These are phyloP conservation scores for Drosophila auraria DNA, from an alignment of 1,140 invertebrate genomes.

Conservation along the genomic window DNA sequence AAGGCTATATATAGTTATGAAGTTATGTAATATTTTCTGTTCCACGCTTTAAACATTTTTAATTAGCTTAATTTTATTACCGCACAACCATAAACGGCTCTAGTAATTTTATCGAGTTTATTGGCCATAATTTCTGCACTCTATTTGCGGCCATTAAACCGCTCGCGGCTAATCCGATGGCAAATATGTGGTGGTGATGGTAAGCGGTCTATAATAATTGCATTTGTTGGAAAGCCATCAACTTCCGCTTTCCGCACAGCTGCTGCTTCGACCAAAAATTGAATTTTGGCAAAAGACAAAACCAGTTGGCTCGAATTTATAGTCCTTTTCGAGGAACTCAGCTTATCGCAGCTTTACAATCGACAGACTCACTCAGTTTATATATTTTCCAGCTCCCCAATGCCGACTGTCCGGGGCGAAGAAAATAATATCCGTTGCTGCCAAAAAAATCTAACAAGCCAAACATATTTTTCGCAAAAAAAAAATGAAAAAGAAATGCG, in stretches of 20 bases:
- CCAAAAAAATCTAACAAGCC: conserved; percentile 28
- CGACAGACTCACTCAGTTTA: conserved; percentile 16
- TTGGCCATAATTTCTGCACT: conserved; percentile 28
- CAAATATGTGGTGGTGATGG: conserved; percentile 1
- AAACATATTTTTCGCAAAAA: conserved; percentile 38
- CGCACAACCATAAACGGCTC: conserved; percentile 12
- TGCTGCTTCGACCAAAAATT: conserved; percentile 23
- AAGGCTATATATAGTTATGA: neutral
- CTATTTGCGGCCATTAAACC: conserved; percentile 16
- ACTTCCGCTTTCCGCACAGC: conserved; percentile 16
- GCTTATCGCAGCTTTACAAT: conserved; percentile 31
- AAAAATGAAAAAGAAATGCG: conserved; percentile 3
- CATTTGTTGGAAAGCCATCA: conserved; percentile 35
- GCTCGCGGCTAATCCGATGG: conserved; percentile 2
- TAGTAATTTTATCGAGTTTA: conserved; percentile 22
- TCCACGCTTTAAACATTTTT: conserved; percentile 2
- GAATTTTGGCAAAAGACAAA: conserved; percentile 22
- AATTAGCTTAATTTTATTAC: conserved; percentile 23
- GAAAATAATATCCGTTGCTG: conserved; percentile 61
- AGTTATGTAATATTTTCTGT: neutral
- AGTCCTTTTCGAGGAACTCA: neutral
- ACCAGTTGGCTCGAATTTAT: conserved; percentile 21
- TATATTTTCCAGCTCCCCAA: conserved; percentile 11
- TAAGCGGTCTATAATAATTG: conserved; percentile 22
- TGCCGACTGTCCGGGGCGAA: conserved; percentile 32